Conservation (phyloP, 2,888 invertebrate genomes). For the Tenodera sinensis region DNA sequence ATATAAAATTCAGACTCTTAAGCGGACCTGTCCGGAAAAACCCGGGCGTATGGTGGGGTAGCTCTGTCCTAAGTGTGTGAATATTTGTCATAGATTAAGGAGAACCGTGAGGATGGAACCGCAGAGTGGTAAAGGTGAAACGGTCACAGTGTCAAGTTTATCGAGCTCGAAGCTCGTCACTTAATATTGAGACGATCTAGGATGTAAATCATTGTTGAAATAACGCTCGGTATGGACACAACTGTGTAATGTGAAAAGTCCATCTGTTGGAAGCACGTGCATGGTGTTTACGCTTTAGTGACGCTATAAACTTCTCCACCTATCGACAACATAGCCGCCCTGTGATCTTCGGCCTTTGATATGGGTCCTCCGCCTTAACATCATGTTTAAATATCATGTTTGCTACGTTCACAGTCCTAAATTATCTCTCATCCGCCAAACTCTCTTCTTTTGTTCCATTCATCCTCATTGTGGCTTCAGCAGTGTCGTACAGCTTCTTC, state of each 20-base stretch:
- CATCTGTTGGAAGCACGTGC: neutral
- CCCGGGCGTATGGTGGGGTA: too few relatives aligned
- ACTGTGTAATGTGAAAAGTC: neutral
- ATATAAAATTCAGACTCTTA: too few relatives aligned
- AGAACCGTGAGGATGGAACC: too few relatives aligned
- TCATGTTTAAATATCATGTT: neutral
- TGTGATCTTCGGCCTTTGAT: neutral
- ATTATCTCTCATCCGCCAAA: neutral
- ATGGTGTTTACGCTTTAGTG: neutral
- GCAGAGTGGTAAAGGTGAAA: too few relatives aligned
- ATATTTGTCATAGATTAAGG: too few relatives aligned
- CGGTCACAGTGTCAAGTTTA: too few relatives aligned
- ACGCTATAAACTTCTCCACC: neutral
- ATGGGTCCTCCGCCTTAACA: neutral
- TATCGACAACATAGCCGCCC: neutral
- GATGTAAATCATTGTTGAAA: too few relatives aligned
- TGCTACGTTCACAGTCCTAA: neutral
- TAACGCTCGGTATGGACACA: neutral
- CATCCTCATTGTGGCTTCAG: neutral
- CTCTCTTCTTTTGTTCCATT: neutral
- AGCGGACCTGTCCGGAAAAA: too few relatives aligned
- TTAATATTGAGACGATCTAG: too few relatives aligned
- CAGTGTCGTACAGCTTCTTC: neutral
- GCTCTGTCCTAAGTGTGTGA: too few relatives aligned
- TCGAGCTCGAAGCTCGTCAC: too few relatives aligned